Evolutionary conservation across 2,888 invertebrate genomes (phyloP).

Genomic region (Melinopterus prodromus): DNA sequence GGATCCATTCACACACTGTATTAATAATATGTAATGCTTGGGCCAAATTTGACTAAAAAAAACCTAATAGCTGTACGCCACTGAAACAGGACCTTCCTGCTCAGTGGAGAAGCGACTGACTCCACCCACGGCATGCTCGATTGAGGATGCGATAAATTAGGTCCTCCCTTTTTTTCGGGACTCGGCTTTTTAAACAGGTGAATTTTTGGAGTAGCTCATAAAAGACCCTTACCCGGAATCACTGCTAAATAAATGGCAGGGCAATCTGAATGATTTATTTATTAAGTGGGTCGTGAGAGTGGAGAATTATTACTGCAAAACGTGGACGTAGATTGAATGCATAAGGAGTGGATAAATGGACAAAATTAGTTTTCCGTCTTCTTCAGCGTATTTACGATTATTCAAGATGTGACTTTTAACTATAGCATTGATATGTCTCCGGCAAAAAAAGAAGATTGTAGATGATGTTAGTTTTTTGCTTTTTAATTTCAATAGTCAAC

Average conservation of each 20-base stretch:
- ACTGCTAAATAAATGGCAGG: background rate
- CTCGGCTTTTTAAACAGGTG: background rate
- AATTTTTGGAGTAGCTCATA: background rate
- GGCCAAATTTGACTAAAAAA: no score
- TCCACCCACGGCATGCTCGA: background rate
- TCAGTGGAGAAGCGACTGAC: no score
- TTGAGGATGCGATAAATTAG: constrained; percentile 4
- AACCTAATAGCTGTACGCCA: no score
- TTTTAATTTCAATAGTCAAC: no score
- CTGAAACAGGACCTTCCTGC: no score
- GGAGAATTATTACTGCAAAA: background rate
- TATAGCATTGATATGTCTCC: no score
- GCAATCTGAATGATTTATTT: background rate
- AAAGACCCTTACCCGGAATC: background rate
- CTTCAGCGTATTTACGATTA: background rate
- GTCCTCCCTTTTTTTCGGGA: background rate
- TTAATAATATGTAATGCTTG: no score
- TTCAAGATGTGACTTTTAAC: no score
- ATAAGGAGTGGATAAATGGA: background rate
- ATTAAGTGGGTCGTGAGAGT: background rate
- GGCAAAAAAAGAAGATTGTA: no score
- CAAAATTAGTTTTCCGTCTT: background rate
- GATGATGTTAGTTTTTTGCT: no score
- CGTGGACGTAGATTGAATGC: background rate
- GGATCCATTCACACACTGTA: no score